Conservation (phyloP, 2,797 vertebrate genomes). For the Molossus alvarezi region DNA sequence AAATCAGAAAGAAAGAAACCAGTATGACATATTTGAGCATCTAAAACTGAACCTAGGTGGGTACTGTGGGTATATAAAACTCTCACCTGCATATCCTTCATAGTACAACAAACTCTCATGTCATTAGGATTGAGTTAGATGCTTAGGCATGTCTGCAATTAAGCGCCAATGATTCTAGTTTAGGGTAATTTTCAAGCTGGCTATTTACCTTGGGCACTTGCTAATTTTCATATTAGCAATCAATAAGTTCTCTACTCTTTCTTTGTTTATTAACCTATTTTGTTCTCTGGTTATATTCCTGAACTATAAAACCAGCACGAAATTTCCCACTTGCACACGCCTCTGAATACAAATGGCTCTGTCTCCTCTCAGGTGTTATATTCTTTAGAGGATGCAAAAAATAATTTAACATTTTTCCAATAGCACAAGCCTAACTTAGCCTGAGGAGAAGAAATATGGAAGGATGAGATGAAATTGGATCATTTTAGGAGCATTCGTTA, state of each 20-base stretch:
- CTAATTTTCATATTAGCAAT: conserved; percentile 37
- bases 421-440: not conserved
- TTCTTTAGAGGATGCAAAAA: conserved; percentile 30
- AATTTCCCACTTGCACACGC: not conserved
- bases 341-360: not conserved
- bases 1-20: not conserved
- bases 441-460: not conserved
- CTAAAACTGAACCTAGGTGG: not conserved
- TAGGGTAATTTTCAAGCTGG: conserved; percentile 35
- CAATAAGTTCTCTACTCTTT: not conserved
- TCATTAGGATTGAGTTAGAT: not conserved
- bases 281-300: not conserved
- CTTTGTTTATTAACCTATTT: conserved; percentile 35
- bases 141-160: not conserved
- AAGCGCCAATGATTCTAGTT: not conserved
- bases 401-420: conserved; percentile 60
- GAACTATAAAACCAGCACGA: not conserved
- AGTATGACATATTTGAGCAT: not conserved
- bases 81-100: not conserved
- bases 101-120: not conserved
- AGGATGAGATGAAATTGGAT: conserved; percentile 43
- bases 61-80: not conserved
- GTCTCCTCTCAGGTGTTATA: conserved; percentile 1
- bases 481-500: conserved; percentile 42
- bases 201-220: not conserved